Conservation (phyloP, 1,140 invertebrate genomes). For the Drosophila pallidifrons region DNA sequence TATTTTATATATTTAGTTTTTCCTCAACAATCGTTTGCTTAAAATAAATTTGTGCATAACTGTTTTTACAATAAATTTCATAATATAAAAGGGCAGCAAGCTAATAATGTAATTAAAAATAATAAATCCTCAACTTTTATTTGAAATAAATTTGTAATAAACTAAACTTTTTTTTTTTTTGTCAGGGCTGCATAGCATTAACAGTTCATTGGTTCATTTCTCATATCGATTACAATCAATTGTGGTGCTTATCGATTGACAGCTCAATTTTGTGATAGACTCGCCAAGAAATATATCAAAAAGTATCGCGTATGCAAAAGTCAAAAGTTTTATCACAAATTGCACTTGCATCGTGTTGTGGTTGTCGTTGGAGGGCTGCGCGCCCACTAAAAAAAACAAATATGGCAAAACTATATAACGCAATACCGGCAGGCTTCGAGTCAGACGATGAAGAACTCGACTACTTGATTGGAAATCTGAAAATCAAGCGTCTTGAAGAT, state of each 20-base stretch:
- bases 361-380: conserved; percentile 18
- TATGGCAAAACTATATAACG: conserved; percentile 46
- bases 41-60: too few relatives aligned
- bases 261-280: conserved; percentile 5
- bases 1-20: too few relatives aligned
- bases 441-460: conserved; percentile 70
- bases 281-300: conserved; percentile 5
- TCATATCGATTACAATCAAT: conserved; percentile 1
- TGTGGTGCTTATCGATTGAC: neutral
- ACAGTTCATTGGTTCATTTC: neutral
- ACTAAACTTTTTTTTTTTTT: neutral
- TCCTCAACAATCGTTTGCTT: too few relatives aligned
- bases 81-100: too few relatives aligned
- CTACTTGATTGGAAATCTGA: conserved; percentile 53
- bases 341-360: conserved; percentile 37
- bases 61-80: too few relatives aligned
- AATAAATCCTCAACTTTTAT: too few relatives aligned
- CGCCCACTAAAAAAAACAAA: conserved; percentile 32
- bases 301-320: conserved; percentile 24
- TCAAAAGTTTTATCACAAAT: conserved; percentile 28
- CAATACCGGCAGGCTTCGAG: conserved; percentile 72
- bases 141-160: neutral
- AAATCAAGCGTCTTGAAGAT: conserved; percentile 79
- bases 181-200: neutral
- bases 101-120: too few relatives aligned